Evolutionary conservation across 1,140 invertebrate species (phyloP).

Genomic region (Ptiloglossa arizonensis): DNA sequence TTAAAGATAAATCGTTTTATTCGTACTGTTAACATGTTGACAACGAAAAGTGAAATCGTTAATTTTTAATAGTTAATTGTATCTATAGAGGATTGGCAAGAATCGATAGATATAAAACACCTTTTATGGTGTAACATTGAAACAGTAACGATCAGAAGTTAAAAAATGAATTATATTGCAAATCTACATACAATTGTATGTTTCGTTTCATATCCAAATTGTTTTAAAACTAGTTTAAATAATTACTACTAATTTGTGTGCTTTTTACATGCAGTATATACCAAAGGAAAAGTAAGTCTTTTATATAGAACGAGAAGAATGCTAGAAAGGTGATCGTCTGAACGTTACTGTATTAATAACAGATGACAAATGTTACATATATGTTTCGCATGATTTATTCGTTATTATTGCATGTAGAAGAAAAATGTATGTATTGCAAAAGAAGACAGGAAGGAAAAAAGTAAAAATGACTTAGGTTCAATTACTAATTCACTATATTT

Average conservation of each 20-base stretch:
- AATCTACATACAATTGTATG: neutral
- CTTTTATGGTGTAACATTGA: neutral
- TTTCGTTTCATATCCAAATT: neutral
- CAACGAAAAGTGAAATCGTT: slow-evolving; percentile 23
- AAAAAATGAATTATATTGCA: neutral
- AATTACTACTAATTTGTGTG: slow-evolving; percentile 23
- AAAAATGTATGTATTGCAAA: neutral
- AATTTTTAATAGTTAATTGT: slow-evolving; percentile 21
- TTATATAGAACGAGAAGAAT: slow-evolving; percentile 8
- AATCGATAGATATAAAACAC: neutral
- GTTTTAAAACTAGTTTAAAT: neutral
- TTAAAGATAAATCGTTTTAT: slow-evolving; percentile 62
- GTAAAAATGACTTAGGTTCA: neutral
- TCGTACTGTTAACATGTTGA: slow-evolving; percentile 40
- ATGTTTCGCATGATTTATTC: neutral
- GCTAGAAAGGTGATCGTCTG: slow-evolving; percentile 6
- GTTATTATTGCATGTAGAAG: neutral
- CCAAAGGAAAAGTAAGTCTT: slow-evolving; percentile 29
- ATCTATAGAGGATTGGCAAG: neutral
- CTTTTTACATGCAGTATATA: slow-evolving; percentile 17
- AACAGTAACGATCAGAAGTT: neutral
- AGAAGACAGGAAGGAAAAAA: neutral
- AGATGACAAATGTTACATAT: neutral
- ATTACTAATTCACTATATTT: neutral
- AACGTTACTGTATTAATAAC: slow-evolving; percentile 6